Conservation (phyloP, 2,888 invertebrate species). For the Nemurella pictetii region DNA sequence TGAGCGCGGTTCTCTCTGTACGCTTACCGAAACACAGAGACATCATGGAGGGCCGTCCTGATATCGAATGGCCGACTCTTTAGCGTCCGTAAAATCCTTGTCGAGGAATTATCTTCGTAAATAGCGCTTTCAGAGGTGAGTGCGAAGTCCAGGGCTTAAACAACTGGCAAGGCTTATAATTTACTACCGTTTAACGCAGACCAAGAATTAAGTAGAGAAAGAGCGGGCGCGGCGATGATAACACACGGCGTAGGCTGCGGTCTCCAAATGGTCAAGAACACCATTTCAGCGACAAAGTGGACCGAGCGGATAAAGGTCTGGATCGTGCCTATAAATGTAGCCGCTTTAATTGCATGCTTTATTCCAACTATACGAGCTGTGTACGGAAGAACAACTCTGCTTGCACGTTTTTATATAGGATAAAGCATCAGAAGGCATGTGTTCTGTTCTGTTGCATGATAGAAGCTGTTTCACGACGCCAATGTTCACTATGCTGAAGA, state of each 20-base stretch:
- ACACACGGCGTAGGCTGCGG: background rate
- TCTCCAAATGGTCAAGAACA: background rate
- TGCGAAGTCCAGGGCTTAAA: constrained; percentile 7
- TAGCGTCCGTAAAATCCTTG: background rate
- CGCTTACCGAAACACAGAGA: too few relatives aligned
- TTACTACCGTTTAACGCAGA: constrained; percentile 13
- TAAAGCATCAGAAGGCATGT: too few relatives aligned
- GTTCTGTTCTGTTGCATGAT: too few relatives aligned
- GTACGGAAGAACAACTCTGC: too few relatives aligned
- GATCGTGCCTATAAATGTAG: too few relatives aligned
- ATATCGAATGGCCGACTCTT: background rate
- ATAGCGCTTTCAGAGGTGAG: background rate
- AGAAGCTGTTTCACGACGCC: too few relatives aligned
- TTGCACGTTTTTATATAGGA: too few relatives aligned
- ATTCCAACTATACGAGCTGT: too few relatives aligned
- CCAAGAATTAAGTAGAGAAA: background rate
- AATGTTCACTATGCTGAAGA: too few relatives aligned
- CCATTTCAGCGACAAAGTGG: background rate
- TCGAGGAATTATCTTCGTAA: background rate
- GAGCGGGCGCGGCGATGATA: background rate
- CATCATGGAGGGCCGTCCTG: too few relatives aligned
- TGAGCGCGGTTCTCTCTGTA: too few relatives aligned
- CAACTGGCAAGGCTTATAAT: constrained; percentile 18
- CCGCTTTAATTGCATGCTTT: too few relatives aligned
- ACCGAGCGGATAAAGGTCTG: background rate